phyloP scores from a whole-genome alignment of 2,797 vertebrate genomes.

The Siniperca obscura region DNA sequence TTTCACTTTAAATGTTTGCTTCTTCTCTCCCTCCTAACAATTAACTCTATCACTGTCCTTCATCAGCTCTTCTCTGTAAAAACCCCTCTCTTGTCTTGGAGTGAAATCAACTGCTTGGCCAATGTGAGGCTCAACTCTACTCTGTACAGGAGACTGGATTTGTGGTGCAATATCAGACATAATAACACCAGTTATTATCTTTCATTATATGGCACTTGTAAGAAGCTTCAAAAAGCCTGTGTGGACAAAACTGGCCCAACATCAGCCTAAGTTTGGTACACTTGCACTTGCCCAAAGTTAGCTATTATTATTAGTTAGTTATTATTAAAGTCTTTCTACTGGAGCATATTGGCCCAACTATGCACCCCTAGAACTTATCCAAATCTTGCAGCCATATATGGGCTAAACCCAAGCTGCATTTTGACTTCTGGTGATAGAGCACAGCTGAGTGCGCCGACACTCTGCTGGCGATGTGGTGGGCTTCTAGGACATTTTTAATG shows the following conservation, averaged over 20 bases:
- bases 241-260: neutral
- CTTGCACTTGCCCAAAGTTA: neutral
- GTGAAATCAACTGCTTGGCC: conserved; percentile 22
- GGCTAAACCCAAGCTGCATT: neutral
- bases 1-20: conserved; percentile 44
- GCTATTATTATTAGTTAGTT: too few species aligned
- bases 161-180: neutral
- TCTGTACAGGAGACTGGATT: conserved; percentile 9
- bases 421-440: neutral
- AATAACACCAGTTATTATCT: conserved; percentile 7
- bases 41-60: conserved; percentile 38
- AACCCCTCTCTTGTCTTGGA: conserved; percentile 24
- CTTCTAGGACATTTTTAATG: neutral
- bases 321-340: neutral
- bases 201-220: neutral
- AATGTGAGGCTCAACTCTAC: neutral
- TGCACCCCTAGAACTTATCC: neutral
- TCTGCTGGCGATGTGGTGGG: neutral
- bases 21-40: conserved; percentile 9
- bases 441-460: neutral
- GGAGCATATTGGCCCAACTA: conserved; percentile 1
- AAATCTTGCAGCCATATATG: conserved; percentile 4
- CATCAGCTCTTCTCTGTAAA: conserved; percentile 25
- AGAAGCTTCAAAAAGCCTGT: neutral
- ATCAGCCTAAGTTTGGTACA: neutral